phyloP scores from a whole-genome alignment of 2,797 vertebrate species.

The Coregonus suidteri region DNA sequence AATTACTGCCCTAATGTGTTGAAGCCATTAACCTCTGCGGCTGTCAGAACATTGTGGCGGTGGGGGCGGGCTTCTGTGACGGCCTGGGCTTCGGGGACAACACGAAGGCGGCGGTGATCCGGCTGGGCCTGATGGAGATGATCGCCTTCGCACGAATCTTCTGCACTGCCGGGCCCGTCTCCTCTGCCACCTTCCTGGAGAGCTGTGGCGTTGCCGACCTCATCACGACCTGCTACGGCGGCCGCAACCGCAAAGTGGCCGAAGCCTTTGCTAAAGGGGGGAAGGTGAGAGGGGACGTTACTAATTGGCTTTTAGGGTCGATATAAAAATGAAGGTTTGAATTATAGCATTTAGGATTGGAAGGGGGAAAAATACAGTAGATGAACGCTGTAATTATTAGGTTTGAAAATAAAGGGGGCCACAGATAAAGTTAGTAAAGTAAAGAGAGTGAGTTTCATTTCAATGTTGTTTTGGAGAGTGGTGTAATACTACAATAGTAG shows the following conservation, averaged over 20 bases:
- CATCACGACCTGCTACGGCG: conserved; percentile 95
- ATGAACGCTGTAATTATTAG: not conserved
- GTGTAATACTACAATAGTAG: too few relatives aligned
- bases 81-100: conserved; percentile 96
- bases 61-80: conserved; percentile 95
- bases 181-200: conserved; percentile 88
- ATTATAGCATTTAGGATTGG: not conserved
- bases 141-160: conserved; percentile 90
- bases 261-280: conserved; percentile 91
- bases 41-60: conserved; percentile 89
- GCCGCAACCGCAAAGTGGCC: conserved; percentile 91
- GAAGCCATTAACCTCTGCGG: not conserved
- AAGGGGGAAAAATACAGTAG: not conserved
- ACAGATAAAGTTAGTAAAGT: not conserved
- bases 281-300: conserved; percentile 62
- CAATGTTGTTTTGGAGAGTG: not conserved
- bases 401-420: not conserved
- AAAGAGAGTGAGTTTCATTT: not conserved
- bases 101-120: conserved; percentile 94
- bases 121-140: conserved; percentile 97
- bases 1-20: not conserved
- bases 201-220: conserved; percentile 96
- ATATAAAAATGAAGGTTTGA: not conserved
- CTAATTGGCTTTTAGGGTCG: not conserved
- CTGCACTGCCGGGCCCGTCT: conserved; percentile 84